Evolutionary conservation across 2,888 invertebrate species (phyloP).

Genomic region (Apeira syringaria): DNA sequence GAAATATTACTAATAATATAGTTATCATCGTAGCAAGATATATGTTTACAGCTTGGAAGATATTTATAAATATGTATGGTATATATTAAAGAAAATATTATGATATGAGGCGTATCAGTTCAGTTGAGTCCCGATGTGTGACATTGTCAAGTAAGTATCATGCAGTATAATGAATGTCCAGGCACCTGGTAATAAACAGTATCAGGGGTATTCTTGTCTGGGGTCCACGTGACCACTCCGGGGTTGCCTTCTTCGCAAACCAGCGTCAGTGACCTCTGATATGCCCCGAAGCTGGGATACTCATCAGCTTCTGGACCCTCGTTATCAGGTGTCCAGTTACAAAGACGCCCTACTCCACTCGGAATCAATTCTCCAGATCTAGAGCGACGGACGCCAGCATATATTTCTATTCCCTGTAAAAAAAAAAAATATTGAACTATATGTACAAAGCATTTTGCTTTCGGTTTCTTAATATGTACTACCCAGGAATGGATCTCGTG

Average conservation of each 20-base stretch:
- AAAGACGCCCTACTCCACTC: conserved; percentile 92
- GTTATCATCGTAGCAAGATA: neutral
- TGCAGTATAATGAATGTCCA: conserved; percentile 8
- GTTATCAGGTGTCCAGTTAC: conserved; percentile 93
- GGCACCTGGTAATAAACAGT: conserved; percentile 95
- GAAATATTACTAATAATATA: too few relatives aligned
- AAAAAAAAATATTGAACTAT: neutral
- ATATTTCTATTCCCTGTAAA: conserved; percentile 88
- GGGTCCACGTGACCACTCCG: conserved; percentile 94
- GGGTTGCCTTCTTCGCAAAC: conserved; percentile 93
- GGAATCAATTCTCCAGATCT: conserved; percentile 88
- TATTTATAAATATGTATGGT: conserved; percentile 3
- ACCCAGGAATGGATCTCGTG: too few relatives aligned
- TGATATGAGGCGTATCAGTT: neutral
- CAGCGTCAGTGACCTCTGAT: conserved; percentile 92
- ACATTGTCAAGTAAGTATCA: neutral
- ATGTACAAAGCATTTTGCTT: too few relatives aligned
- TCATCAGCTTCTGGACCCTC: conserved; percentile 90
- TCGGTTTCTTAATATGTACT: too few relatives aligned
- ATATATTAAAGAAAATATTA: too few relatives aligned
- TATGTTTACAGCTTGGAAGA: neutral
- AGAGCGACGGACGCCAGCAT: conserved; percentile 90
- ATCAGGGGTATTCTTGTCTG: conserved; percentile 93
- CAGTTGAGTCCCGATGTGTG: too few relatives aligned
- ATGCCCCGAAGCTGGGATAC: conserved; percentile 94